phyloP scores from a whole-genome alignment of 2,888 invertebrate species.

The Epirrita christyi region DNA sequence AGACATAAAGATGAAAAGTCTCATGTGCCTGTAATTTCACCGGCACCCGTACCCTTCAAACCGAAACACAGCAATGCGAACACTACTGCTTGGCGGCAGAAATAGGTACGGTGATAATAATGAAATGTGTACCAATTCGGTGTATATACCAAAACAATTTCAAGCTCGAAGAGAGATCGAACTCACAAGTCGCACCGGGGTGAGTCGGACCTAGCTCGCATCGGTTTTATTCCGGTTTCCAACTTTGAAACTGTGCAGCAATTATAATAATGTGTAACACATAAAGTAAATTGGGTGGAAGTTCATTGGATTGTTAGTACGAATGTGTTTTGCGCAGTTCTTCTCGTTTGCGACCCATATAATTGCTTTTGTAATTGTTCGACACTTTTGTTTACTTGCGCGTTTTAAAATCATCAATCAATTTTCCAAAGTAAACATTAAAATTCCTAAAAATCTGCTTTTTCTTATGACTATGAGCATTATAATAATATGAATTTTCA shows the following conservation, averaged over 20 bases:
- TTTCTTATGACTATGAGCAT: not conserved
- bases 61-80: too few relatives aligned
- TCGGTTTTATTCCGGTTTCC: conserved; percentile 49
- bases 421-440: not conserved
- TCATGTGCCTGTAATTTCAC: too few relatives aligned
- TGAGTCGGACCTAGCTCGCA: conserved; percentile 53
- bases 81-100: too few relatives aligned
- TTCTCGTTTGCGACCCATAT: conserved; percentile 48
- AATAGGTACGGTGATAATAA: too few relatives aligned
- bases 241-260: conserved; percentile 68
- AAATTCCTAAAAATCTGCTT: not conserved
- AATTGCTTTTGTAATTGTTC: conserved; percentile 47
- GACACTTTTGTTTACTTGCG: conserved; percentile 15
- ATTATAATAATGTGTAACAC: conserved; percentile 77
- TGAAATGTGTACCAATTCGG: conserved; percentile 4
- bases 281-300: conserved; percentile 74
- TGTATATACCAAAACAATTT: conserved; percentile 31
- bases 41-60: too few relatives aligned
- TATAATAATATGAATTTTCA: not conserved
- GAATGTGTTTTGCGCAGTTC: conserved; percentile 57
- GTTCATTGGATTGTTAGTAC: conserved; percentile 67
- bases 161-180: conserved; percentile 51
- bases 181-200: conserved; percentile 55
- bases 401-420: not conserved
- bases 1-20: too few relatives aligned